Base-by-base conservation (phyloP, 2,797 vertebrate species). In the Schizopygopsis malacanthus region DNA sequence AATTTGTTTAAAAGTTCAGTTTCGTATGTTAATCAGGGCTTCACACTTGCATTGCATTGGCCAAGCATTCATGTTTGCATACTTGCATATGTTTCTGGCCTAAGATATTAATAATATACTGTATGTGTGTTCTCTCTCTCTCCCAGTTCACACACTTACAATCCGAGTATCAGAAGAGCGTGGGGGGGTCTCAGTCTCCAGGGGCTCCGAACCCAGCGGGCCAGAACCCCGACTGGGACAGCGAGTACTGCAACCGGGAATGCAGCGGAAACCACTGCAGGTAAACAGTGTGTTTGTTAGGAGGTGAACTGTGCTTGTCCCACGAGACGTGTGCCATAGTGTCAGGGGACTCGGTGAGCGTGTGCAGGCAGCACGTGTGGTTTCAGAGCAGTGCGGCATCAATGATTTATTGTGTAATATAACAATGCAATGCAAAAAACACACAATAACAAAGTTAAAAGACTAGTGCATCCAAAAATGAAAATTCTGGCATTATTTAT, bases 191-290 rank as follows among this genome's bases (percentile, higher is more conserved):
- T 90, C 97, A 97, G 92, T 99, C 98, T 0, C 98, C 98, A 80
- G 97, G 96, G 85, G 94, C 97, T 9, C 94, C 97, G 16, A 98
- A 97, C 89, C 94, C 97, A 11, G 93, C 90, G 90, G 92, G 94
- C 91, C 96, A 96, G 84, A 96, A 96, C 67, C 95, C 94, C 22
- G 98, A 99, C 90, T 99, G 98, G 98, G 98, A 99, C 92, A 94
- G 85, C 91, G 97, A 98, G 89, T 99, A 97, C 95, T 96, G 97
- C 93, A 97, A 96, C 93, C 96, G 96, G 92, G 98, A 99, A 93
- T 99, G 98, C 81, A 96, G 98, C 92, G 95, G 98, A 92, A 97
- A 96, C 96, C 97, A 98, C 93, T 99, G 98, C 97, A 98, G 97
- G 98, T 97, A 88, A 94, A 85, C 63, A 41, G 72, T 4, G 54